Conservation (phyloP, 2,888 invertebrate species). For the Amphiduros pacificus region DNA sequence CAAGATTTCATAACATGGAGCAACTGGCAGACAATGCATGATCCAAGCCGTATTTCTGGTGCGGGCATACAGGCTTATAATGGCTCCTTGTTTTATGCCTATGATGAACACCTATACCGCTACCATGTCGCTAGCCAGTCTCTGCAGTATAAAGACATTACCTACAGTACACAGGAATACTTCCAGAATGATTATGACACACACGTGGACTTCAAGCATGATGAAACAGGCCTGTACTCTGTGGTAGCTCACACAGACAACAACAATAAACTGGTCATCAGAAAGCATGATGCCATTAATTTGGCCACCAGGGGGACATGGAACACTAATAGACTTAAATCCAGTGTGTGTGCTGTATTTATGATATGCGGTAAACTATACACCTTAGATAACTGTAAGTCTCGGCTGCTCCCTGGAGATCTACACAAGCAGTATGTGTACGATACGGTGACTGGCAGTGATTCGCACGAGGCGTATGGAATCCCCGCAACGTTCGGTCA, state of each 20-base stretch:
- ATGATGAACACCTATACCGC: not conserved
- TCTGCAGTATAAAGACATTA: not conserved
- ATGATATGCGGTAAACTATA: conserved; percentile 18
- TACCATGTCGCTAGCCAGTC: not conserved
- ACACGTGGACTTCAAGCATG: conserved; percentile 1
- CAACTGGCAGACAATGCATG: not conserved
- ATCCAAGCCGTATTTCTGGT: not conserved
- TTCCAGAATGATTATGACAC: too few relatives aligned
- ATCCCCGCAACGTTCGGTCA: conserved; percentile 5
- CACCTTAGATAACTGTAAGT: conserved; percentile 10
- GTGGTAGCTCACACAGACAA: not conserved
- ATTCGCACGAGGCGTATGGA: not conserved
- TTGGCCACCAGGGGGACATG: not conserved
- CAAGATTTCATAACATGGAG: not conserved
- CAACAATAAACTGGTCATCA: conserved; percentile 4
- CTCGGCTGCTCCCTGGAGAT: not conserved
- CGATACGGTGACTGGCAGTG: conserved; percentile 7
- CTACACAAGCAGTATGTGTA: conserved; percentile 12
- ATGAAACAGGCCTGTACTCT: conserved; percentile 9
- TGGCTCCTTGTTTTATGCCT: not conserved
- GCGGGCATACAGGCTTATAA: not conserved
- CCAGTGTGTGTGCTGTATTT: conserved; percentile 10
- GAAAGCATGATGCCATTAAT: not conserved
- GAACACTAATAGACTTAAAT: not conserved
- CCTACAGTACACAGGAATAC: not conserved